phyloP scores from a whole-genome alignment of 2,113 vertebrate species.

The Sinocyclocheilus anshuiensis region DNA sequence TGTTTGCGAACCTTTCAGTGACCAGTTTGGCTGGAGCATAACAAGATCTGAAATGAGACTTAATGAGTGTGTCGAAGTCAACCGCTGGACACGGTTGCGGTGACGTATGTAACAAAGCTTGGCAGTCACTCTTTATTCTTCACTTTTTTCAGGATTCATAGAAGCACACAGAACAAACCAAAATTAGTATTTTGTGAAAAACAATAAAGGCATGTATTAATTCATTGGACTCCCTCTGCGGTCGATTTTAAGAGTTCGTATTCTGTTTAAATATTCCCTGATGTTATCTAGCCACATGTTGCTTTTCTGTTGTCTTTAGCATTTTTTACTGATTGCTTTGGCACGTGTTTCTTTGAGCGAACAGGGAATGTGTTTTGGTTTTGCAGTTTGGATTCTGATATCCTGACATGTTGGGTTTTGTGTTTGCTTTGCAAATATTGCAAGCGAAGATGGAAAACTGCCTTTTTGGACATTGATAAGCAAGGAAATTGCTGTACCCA shows the following conservation, averaged over 20 bases:
- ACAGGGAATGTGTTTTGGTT: slow-evolving; percentile 51
- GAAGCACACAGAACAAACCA: neutral
- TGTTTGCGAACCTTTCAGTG: slow-evolving; percentile 9
- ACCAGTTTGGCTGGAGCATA: slow-evolving; percentile 47
- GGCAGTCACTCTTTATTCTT: slow-evolving; percentile 28
- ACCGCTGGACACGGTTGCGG: slow-evolving; percentile 42
- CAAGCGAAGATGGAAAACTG: slow-evolving; percentile 47
- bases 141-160: neutral
- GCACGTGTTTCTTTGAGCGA: slow-evolving; percentile 42
- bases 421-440: slow-evolving; percentile 57
- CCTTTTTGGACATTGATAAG: slow-evolving; percentile 44
- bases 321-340: slow-evolving; percentile 54
- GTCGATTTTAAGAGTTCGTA: slow-evolving; percentile 13
- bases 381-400: slow-evolving; percentile 47
- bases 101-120: slow-evolving; percentile 50
- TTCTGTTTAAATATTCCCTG: slow-evolving; percentile 48
- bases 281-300: slow-evolving; percentile 47
- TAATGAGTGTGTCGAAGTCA: slow-evolving; percentile 66
- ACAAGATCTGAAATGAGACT: slow-evolving; percentile 47
- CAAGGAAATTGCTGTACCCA: slow-evolving; percentile 25
- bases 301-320: slow-evolving; percentile 49
- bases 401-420: slow-evolving; percentile 51
- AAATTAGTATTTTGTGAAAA: slow-evolving; percentile 19
- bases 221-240: neutral
- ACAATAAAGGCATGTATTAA: slow-evolving; percentile 33